Evolutionary conservation across 2,888 invertebrate species (phyloP), one percentile per base, ranked within the genome.

Genomic region (Phrixothrix hirtus): DNA sequence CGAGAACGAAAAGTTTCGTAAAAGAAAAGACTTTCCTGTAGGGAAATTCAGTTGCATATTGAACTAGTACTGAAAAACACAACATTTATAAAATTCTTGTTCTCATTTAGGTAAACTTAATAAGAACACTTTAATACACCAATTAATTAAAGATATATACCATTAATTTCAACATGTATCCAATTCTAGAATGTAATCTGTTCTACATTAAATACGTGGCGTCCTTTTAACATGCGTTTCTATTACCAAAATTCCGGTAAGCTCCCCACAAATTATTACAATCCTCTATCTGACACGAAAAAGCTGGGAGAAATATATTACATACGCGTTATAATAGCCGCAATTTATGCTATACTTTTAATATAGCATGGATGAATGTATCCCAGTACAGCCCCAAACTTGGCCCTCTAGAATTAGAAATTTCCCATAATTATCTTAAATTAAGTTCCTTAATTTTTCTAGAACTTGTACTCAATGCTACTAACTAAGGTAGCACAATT

Each of bases 231-330:
- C 55, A 43, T 55, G 47, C 42, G 41, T 51, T 55, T 55, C 55
- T 47, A 55, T 55, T 55, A 55, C 55, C 43, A 35, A 55, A 55
- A 51, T 51, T 50, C 46, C 35, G 45, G 39, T 26, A 49, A 45
- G 37, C 49, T 51, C 36, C 17, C 50, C 55, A 55, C 55, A 55
- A 55, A 55, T 55, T 55, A 55, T 51, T 51, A 39, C 55, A 55
- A 51, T 55, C 51, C 55, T 55, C 51, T 46, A 51, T 55, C 51
- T 55, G 51, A 51, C 55, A 47, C 44, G 38, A 43, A 47, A 55
- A 55, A 44, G 45, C 46, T 39, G 38, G 44, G 42, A 26, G 46
- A 55, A 55, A 55, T 55, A 55, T 51, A 55, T 51, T 50, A 51
- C 51, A 34, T 42, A 46, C 55, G 42, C 50, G 55, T 50, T 45